Evolutionary conservation across 2,888 invertebrate genomes (phyloP).

Genomic region (Melanotus villosus): DNA sequence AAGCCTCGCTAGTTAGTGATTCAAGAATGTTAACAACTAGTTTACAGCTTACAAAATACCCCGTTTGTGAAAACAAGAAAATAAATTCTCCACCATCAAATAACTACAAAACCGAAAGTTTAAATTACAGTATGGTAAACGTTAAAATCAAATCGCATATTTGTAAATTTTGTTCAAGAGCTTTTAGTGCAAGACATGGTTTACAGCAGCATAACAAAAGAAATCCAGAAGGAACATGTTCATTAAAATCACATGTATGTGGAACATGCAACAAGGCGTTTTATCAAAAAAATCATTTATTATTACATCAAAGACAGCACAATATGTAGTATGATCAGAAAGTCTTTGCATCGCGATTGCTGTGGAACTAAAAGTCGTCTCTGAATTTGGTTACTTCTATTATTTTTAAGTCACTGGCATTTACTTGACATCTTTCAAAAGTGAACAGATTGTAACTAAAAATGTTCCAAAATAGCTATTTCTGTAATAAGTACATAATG

Average conservation of each 20-base stretch:
- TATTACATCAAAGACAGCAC: conserved; percentile 86
- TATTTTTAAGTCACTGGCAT: no score
- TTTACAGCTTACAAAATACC: conserved; percentile 70
- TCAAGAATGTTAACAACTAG: conserved; percentile 86
- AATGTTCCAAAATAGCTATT: no score
- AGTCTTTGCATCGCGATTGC: no score
- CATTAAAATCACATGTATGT: conserved; percentile 84
- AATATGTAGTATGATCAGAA: no score
- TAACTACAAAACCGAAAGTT: no score
- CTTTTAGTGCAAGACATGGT: conserved; percentile 88
- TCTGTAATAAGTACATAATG: no score
- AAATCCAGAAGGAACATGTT: conserved; percentile 86
- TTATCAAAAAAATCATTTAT: conserved; percentile 88
- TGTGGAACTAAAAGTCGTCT: no score
- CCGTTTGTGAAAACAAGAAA: conserved; percentile 16
- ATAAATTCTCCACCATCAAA: neutral
- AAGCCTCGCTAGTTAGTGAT: conserved; percentile 85
- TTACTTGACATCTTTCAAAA: no score
- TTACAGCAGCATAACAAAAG: conserved; percentile 84
- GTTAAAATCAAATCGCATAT: conserved; percentile 81
- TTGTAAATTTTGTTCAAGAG: conserved; percentile 85
- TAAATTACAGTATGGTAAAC: conserved; percentile 44
- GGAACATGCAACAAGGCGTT: conserved; percentile 87
- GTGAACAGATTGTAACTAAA: no score
- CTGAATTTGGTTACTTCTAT: no score